Evolutionary conservation across 1,140 invertebrate species (phyloP), one percentile per base, ranked within the genome.

Genomic region (Venturia canescens): DNA sequence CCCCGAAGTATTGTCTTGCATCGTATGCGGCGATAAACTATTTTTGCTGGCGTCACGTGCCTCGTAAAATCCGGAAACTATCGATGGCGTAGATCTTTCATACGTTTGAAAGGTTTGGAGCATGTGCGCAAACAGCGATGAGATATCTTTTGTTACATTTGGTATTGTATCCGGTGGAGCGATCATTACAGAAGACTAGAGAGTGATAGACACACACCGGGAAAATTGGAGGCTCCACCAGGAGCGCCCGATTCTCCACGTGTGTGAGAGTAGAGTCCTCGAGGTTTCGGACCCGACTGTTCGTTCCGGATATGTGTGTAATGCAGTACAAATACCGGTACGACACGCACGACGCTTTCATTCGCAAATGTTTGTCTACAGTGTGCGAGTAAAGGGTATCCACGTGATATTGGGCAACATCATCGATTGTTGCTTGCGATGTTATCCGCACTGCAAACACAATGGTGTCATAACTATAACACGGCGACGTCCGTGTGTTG

Each of bases 281-380:
- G 50, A 53, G 50, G 50, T 29, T 31, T 18, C 21, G 15, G 9
- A 69, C 29, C n/a, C n/a, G 29, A 69, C 31, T n/a, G 29, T 69
- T 31, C 13, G 66, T 16, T 69, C 23, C 29, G 13, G 9, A 69
- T 69, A 69, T 29, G 0, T 31, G 26, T 69, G 66, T 31, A 69
- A 69, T 69, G 29, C 27, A 69, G 29, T 69, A 18, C 66, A 69
- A 69, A 69, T 69, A 69, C 3, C 26, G 66, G 29, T 69, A 29
- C 27, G 66, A 31, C 66, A 69, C 66, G 29, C 27, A 69, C 27
- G n/a, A 69, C 13, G 29, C 29, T 31, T 31, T 29, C 26, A 69
- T 31, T 69, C 29, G 27, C 66, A 69, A 69, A 69, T 69, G 66
- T 69, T 69, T 69, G 29, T 31, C 29, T 13, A 69, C 26, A 69